Evolutionary conservation across 1,140 invertebrate species (phyloP).

Genomic region (Hypsibius dujardini): DNA sequence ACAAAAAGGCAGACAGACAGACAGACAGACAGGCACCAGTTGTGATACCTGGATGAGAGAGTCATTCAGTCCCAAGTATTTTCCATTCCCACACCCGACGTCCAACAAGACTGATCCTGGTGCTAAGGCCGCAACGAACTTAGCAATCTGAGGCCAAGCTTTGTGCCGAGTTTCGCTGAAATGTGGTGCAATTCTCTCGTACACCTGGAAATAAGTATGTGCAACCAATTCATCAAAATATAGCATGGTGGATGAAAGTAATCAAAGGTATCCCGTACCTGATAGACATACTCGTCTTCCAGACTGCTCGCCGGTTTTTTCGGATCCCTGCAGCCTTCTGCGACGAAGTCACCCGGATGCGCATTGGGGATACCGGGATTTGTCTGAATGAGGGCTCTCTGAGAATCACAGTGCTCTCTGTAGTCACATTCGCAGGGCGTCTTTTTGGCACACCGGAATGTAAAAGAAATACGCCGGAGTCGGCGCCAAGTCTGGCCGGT

Average conservation of each 20-base stretch:
- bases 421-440: constrained; percentile 42
- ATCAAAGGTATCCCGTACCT: constrained; percentile 13
- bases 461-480: constrained; percentile 56
- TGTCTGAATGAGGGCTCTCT: constrained; percentile 22
- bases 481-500: constrained; percentile 41
- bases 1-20: no score
- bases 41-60: constrained; percentile 47
- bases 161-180: constrained; percentile 80
- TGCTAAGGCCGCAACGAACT: constrained; percentile 53
- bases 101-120: constrained; percentile 58
- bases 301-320: background rate
- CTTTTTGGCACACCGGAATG: constrained; percentile 56
- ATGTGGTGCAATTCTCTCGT: constrained; percentile 79
- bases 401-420: constrained; percentile 43
- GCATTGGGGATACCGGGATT: constrained; percentile 18
- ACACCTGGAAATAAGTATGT: constrained; percentile 45
- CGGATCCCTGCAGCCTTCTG: background rate
- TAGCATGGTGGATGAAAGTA: constrained; percentile 16
- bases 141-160: constrained; percentile 69
- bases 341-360: constrained; percentile 17
- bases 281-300: background rate
- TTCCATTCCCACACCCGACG: constrained; percentile 92
- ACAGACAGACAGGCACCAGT: constrained; percentile 23
- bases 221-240: constrained; percentile 19
- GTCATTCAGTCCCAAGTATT: constrained; percentile 60